Percentiles rank a stretch among this genome's conserved stretches.
phyloP scores from a whole-genome alignment of 2,797 vertebrate species.

The Lutjanus campechanus region DNA sequence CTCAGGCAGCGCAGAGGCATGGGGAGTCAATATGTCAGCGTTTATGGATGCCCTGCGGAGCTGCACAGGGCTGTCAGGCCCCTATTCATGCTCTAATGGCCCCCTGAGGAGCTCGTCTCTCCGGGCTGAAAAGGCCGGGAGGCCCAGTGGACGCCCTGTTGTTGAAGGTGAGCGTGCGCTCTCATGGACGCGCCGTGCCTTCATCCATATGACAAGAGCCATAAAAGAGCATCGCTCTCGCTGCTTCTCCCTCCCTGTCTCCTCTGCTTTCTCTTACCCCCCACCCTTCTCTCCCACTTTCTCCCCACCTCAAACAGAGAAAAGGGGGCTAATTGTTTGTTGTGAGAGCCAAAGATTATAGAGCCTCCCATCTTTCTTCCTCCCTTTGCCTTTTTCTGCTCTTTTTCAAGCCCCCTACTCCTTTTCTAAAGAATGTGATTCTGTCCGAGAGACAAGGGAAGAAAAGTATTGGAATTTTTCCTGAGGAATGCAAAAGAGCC shows the following conservation, averaged over 20 bases:
- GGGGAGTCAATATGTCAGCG: slow-evolving; percentile 92
- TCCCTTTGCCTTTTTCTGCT: slow-evolving; percentile 74
- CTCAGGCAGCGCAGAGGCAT: slow-evolving; percentile 88
- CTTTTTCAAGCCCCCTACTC: slow-evolving; percentile 76
- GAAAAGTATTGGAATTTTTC: slow-evolving; percentile 76
- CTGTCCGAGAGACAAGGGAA: slow-evolving; percentile 76
- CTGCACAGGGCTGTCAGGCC: slow-evolving; percentile 91
- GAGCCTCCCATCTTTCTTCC: slow-evolving; percentile 83
- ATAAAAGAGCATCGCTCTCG: slow-evolving; percentile 89
- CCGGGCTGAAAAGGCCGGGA: slow-evolving; percentile 87
- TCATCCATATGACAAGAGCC: slow-evolving; percentile 91
- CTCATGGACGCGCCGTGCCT: slow-evolving; percentile 85
- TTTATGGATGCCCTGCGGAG: slow-evolving; percentile 93
- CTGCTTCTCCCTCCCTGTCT: slow-evolving; percentile 76
- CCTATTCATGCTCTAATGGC: slow-evolving; percentile 91
- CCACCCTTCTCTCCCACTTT: slow-evolving; percentile 47
- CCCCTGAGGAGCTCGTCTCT: slow-evolving; percentile 94
- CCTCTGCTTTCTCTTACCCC: slow-evolving; percentile 65
- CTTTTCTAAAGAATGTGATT: slow-evolving; percentile 84
- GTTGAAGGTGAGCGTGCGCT: slow-evolving; percentile 91
- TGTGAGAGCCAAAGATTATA: slow-evolving; percentile 88
- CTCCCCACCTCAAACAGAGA: slow-evolving; percentile 80
- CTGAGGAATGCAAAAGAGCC: slow-evolving; percentile 65
- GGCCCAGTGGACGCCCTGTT: slow-evolving; percentile 87
- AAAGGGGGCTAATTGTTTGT: slow-evolving; percentile 89